Evolutionary conservation across 1,140 invertebrate genomes (phyloP).

Genomic region (Anastrepha obliqua): DNA sequence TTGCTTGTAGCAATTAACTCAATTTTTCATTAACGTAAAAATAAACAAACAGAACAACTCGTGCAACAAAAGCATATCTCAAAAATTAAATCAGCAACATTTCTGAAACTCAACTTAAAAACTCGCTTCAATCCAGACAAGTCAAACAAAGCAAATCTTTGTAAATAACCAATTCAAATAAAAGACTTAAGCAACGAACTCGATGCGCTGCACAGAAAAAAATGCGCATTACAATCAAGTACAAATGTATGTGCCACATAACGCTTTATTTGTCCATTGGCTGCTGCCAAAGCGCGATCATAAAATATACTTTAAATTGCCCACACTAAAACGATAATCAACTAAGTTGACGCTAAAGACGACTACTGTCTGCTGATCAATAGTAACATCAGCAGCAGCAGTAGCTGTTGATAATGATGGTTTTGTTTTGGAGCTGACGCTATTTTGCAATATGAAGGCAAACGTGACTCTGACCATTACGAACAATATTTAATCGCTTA

Average conservation of each 20-base stretch:
- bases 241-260: neutral
- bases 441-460: constrained; percentile 20
- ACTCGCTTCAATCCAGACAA: neutral
- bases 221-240: neutral
- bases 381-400: neutral
- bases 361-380: neutral
- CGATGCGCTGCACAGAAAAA: neutral
- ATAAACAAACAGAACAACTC: too few relatives aligned
- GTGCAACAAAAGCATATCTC: too few relatives aligned
- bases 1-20: too few relatives aligned
- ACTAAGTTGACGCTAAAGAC: neutral
- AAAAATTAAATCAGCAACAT: too few relatives aligned
- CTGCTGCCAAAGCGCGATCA: neutral
- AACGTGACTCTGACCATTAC: constrained; percentile 46
- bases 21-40: too few relatives aligned
- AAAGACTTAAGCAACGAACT: constrained; percentile 57
- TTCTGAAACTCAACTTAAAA: neutral
- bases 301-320: constrained; percentile 42
- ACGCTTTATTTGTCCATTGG: constrained; percentile 8
- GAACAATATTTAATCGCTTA: neutral
- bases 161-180: constrained; percentile 2
- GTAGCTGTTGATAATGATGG: neutral
- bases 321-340: constrained; percentile 32
- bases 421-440: neutral
- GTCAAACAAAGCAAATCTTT: neutral